Conservation (phyloP, 2,797 vertebrate species). For the Staurois parvus region DNA sequence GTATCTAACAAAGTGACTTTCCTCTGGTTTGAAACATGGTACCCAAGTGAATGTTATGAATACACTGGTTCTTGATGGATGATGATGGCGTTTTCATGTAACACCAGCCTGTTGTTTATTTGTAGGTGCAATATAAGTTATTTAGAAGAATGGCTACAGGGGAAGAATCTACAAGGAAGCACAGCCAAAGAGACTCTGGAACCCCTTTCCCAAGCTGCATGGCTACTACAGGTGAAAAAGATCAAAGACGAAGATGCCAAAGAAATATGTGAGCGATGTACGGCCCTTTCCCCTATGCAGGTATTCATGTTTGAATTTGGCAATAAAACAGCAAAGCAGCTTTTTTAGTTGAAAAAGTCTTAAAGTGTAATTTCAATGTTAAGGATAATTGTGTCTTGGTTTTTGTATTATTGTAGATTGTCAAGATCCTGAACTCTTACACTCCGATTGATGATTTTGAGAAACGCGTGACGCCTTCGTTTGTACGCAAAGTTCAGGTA, state of each 20-base stretch:
- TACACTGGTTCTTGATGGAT: no score
- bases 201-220: slow-evolving; percentile 91
- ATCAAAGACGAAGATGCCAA: slow-evolving; percentile 91
- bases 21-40: no score
- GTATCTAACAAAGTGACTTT: no score
- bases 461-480: slow-evolving; percentile 92
- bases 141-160: slow-evolving; percentile 97
- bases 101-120: slow-evolving; percentile 8
- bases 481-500: slow-evolving; percentile 97
- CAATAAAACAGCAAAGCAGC: neutral
- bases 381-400: neutral
- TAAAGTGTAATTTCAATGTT: neutral
- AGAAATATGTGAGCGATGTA: slow-evolving; percentile 87
- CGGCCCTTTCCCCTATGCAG: slow-evolving; percentile 90
- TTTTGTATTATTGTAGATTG: slow-evolving; percentile 79
- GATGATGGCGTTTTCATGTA: no score
- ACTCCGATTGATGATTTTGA: slow-evolving; percentile 98
- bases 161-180: slow-evolving; percentile 88
- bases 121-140: slow-evolving; percentile 96
- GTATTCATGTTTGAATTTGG: slow-evolving; percentile 70
- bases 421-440: slow-evolving; percentile 97
- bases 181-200: slow-evolving; percentile 88
- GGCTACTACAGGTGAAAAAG: slow-evolving; percentile 97
- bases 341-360: neutral
- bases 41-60: no score